Conservation (phyloP, 2,113 vertebrate genomes). For the Myotis davidii region DNA sequence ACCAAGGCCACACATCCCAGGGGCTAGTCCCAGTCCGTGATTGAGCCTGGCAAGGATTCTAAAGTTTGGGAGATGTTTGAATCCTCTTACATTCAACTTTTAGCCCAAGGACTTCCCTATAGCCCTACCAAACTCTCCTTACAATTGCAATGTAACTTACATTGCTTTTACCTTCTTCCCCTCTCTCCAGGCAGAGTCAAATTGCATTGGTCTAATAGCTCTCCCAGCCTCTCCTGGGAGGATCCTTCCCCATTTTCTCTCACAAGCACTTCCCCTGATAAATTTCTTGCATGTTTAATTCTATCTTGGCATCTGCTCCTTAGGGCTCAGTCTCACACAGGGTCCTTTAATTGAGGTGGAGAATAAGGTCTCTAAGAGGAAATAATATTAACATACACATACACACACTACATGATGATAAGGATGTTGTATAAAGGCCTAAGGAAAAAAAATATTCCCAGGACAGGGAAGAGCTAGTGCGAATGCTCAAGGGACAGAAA, state of each 20-base stretch:
- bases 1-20: fast-evolving
- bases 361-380: neutral
- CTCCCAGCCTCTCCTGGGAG: neutral
- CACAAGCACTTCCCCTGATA: neutral
- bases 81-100: neutral
- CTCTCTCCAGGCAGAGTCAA: neutral
- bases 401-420: neutral
- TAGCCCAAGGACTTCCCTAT: neutral
- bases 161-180: neutral
- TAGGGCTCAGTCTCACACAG: neutral
- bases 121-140: neutral
- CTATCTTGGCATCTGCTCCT: neutral
- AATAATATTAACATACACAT: neutral
- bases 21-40: neutral
- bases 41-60: neutral
- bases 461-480: neutral
- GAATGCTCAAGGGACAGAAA: neutral
- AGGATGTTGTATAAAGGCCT: neutral
- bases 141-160: neutral
- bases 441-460: neutral
- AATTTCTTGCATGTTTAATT: neutral
- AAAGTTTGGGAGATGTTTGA: neutral
- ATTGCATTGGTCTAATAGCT: neutral
- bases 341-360: neutral
- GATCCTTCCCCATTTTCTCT: neutral